Evolutionary conservation across 2,797 vertebrate genomes (phyloP), one percentile per base, ranked within the genome.

Genomic region (Ceryle rudis): DNA sequence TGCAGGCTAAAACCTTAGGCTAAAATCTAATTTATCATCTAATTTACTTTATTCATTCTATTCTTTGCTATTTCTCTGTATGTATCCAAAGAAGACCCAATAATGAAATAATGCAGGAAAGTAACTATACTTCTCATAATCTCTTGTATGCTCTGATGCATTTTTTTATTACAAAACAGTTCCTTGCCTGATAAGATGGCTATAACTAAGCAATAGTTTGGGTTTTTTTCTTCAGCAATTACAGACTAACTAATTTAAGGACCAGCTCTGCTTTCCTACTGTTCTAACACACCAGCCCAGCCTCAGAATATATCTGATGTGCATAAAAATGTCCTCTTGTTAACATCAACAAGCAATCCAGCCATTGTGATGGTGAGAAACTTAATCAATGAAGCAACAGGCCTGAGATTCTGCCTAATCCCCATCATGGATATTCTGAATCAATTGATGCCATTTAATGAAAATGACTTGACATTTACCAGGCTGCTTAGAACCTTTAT

Each of bases 391-490:
- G 65, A 87, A 80, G 58, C 54, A 69, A 33, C 13, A 82, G 86
- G 64, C 31, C 81, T 60, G 54, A 93, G 29, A 83, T 86, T 62
- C 49, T 69, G 83, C 61, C 54, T 72, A 83, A 93, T 72, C 61
- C 54, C 19, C 22, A 28, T 42, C 79, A 14, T 31, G 85, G 89
- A 90, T 92, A 65, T 66, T 60, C 58, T 93, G 91, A 66, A 91
- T 88, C 65, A 91, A 72, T 44, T 44, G 62, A 26, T 75, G 77
- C 28, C 54, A 35, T 86, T 91, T 90, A 41, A 60, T 57, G 62
- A 49, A 72, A 96, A 91, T 55, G 10, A 33, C 72, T 81, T 94
- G 92, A 81, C 94, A 95, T 96, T 95, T 94, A 64, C 77, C 29
- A 51, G 92, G 90, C 66, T 84, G 26, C 81, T 62, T 42, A 74